Base-by-base conservation (phyloP, 2,113 vertebrate species). In the Athene noctua region DNA sequence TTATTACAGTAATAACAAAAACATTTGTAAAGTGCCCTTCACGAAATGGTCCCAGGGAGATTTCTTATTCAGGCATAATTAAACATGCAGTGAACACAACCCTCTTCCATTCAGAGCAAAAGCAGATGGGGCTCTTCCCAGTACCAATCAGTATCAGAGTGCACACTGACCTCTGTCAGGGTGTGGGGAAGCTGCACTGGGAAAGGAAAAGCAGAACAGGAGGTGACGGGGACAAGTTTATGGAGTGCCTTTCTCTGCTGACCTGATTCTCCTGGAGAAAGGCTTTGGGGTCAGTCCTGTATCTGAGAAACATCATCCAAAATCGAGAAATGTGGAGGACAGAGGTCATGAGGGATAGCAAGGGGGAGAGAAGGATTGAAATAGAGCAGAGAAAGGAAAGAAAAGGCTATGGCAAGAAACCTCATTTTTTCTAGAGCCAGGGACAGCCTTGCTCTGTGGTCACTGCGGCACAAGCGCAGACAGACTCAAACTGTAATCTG, bases 11-110 rank as follows among this genome's bases (percentile, higher is more conserved):
- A 52, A 71, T 51, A 90, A 91, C 26, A 78, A 78, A 91, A 96
- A 85, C 79, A 73, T 93, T 78, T 85, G 93, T 78, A 81, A 94
- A 96, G 65, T 63, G 49, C 91, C 93, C 87, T 93, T 93, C 90
- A 91, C 3, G 1, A 93, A 91, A 85, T 19, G 49, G 65, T 63
- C 80, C 83, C 74, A 78, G 80, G 74, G 90, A 83, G 74, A 59
- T 82, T 86, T 88, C 74, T 85, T 70, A 88, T 68, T 78, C 80
- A 88, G 54, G 65, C 80, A 59, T 65, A 93, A 93, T 96, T 78
- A 93, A 91, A 85, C 83, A 80, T n/a, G 58, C 73, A n/a, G n/a
- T n/a, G n/a, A n/a, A n/a, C n/a, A n/a, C n/a, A n/a, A n/a, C n/a
- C n/a, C n/a, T n/a, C n/a, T n/a, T n/a, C n/a, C n/a, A n/a, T n/a